These are phyloP conservation scores for Platalea minor DNA, from an alignment of 2,797 vertebrate species.

Conservation along the genomic window DNA sequence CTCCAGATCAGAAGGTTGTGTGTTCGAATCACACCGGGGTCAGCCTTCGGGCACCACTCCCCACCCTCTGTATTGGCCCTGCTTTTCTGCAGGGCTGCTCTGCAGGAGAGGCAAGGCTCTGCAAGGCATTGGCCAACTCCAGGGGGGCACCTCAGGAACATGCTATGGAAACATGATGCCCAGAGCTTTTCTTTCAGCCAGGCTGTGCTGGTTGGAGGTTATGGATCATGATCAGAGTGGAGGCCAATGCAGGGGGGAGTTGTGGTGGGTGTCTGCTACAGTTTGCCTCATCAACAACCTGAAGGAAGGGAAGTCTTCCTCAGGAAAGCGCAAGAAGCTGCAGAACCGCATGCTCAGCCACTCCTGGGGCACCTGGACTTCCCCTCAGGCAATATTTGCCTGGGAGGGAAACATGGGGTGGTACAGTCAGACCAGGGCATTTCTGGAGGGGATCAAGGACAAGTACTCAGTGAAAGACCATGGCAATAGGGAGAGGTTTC, in stretches of 20 bases:
- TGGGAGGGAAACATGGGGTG: not conserved
- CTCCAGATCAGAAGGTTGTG: not conserved
- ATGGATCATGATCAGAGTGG: too few relatives aligned
- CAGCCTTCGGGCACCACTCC: not conserved
- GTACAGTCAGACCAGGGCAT: not conserved
- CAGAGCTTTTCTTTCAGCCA: not conserved
- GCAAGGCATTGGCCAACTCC: fast-evolving
- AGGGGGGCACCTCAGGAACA: not conserved
- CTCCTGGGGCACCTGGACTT: not conserved
- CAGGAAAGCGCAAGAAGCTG: not conserved
- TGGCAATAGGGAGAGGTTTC: not conserved
- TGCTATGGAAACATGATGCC: fast-evolving
- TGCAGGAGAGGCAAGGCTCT: too few relatives aligned
- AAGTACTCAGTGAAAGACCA: not conserved
- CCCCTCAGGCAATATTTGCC: not conserved
- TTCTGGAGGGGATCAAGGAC: not conserved
- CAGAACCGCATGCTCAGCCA: too few relatives aligned
- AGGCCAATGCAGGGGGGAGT: not conserved
- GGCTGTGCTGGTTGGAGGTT: not conserved
- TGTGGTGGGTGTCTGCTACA: not conserved
- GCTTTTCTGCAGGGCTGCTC: not conserved
- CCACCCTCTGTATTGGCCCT: not conserved
- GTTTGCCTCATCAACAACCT: not conserved
- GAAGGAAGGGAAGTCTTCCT: not conserved
- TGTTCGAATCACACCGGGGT: not conserved